Conservation (phyloP, 2,797 vertebrate genomes). For the Delichon dasypus region DNA sequence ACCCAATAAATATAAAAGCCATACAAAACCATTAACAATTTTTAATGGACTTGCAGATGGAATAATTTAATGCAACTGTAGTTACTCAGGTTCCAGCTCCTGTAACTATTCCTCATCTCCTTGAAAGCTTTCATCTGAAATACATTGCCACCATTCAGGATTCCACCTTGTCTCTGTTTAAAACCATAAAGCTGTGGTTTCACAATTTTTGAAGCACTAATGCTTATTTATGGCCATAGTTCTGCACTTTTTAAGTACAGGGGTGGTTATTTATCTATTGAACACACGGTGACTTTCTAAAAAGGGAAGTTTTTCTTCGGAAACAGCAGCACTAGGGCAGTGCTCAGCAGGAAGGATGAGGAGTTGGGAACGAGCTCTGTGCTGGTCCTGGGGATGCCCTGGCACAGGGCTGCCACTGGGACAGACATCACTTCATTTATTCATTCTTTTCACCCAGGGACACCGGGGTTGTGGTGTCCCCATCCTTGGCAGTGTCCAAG, state of each 20-base stretch:
- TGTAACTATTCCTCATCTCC: constrained; percentile 44
- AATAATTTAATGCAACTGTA: constrained; percentile 59
- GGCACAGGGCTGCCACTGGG: rapidly evolving
- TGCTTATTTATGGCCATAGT: constrained; percentile 2
- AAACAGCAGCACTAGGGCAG: neutral
- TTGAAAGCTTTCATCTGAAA: constrained; percentile 55
- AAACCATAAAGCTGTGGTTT: constrained; percentile 49
- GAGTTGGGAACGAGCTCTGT: neutral
- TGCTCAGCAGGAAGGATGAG: neutral
- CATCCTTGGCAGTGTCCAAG: neutral
- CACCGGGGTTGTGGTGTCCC: neutral
- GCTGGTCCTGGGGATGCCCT: rapidly evolving
- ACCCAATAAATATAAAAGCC: constrained; percentile 62
- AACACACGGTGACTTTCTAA: neutral
- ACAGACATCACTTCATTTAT: neutral
- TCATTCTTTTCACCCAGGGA: neutral
- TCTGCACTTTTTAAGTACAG: neutral
- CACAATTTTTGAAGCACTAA: constrained; percentile 29
- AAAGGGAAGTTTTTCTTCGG: rapidly evolving
- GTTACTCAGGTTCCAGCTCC: constrained; percentile 30
- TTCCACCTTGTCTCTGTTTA: constrained; percentile 48
- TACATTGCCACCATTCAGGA: constrained; percentile 11
- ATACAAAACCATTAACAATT: constrained; percentile 64
- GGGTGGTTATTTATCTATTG: neutral
- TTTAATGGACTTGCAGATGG: constrained; percentile 66